Conservation (phyloP, 2,888 invertebrate species). For the Pristionchus mayeri region DNA sequence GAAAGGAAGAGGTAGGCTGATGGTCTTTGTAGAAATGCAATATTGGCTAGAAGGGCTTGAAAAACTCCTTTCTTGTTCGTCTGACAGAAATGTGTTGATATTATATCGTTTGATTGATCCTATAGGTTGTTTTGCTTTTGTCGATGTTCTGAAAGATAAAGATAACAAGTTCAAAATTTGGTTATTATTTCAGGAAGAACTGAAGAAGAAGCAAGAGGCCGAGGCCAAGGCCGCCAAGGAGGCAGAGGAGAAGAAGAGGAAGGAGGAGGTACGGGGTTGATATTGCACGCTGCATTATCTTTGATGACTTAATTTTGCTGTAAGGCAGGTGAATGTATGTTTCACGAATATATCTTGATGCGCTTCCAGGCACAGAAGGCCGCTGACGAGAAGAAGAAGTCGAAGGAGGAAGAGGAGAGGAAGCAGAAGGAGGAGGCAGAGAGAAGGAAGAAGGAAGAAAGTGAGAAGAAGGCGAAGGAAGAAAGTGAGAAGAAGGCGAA, state of each 20-base stretch:
- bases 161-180: neutral
- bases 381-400: conserved; percentile 28
- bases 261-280: neutral
- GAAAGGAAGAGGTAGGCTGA: neutral
- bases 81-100: too few species aligned
- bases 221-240: conserved; percentile 1
- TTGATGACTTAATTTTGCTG: neutral
- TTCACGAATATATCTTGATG: neutral
- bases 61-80: too few species aligned
- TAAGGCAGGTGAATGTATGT: neutral
- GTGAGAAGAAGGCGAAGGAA: conserved; percentile 6
- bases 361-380: neutral
- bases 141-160: neutral
- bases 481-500: conserved; percentile 21
- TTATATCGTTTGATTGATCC: too few species aligned
- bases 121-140: too few species aligned
- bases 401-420: neutral
- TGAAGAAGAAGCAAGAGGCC: conserved; percentile 32
- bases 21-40: too few species aligned
- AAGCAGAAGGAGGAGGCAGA: conserved; percentile 1
- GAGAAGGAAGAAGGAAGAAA: conserved; percentile 40
- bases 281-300: neutral
- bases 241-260: conserved; percentile 40
- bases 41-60: too few species aligned
- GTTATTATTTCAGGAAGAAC: neutral